These are phyloP conservation scores for Conus betulinus DNA, from an alignment of 1,140 invertebrate species.

Conservation along the genomic window DNA sequence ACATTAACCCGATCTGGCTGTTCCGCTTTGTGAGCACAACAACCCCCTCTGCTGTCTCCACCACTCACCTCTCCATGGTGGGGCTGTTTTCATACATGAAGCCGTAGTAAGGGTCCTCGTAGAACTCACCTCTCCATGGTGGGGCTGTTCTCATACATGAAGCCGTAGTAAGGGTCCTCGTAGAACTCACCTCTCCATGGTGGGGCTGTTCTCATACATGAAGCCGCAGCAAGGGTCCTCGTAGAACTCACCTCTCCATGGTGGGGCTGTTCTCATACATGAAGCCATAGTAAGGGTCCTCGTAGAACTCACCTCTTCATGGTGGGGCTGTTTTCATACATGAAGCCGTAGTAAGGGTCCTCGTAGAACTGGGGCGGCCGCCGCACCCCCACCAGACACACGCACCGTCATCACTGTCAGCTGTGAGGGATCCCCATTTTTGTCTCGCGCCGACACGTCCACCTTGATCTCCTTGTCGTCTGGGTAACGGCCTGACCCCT, in stretches of 20 bases:
- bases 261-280: constrained; percentile 60
- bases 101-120: constrained; percentile 56
- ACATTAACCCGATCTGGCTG: too few species aligned
- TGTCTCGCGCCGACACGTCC: constrained; percentile 60
- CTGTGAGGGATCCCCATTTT: constrained; percentile 37
- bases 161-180: constrained; percentile 56
- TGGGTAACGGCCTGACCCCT: constrained; percentile 58
- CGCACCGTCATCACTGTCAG: constrained; percentile 42
- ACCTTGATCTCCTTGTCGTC: constrained; percentile 50
- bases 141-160: constrained; percentile 60
- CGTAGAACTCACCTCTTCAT: constrained; percentile 64
- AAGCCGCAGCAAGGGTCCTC: constrained; percentile 57
- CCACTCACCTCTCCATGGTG: not conserved
- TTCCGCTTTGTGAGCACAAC: too few species aligned
- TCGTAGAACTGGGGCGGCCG: constrained; percentile 65
- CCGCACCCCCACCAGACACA: constrained; percentile 55
- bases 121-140: too few species aligned
- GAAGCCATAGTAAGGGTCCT: constrained; percentile 56
- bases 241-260: too few species aligned
- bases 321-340: constrained; percentile 59
- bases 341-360: constrained; percentile 56
- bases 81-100: constrained; percentile 61
- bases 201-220: constrained; percentile 59
- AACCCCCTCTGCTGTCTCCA: too few species aligned
- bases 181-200: too few species aligned